Conservation (phyloP, 2,113 vertebrate genomes). For the Lynx canadensis region DNA sequence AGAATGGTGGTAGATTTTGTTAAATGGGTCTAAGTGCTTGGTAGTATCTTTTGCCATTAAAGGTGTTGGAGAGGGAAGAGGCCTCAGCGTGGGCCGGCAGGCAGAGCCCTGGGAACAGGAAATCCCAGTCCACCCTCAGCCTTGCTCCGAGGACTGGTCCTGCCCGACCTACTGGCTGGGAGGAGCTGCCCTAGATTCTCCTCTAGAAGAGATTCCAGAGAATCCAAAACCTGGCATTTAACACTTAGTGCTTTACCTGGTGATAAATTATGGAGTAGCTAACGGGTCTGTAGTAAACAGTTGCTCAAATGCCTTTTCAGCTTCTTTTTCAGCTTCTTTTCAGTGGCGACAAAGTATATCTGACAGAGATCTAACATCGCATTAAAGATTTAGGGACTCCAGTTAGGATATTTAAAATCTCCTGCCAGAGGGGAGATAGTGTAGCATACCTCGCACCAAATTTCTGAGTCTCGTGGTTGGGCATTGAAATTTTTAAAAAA, state of each 20-base stretch:
- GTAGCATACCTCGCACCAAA: background rate
- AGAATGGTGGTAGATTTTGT: background rate
- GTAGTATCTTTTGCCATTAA: background rate
- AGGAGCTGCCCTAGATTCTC: slow-evolving; percentile 19
- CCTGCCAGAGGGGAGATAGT: background rate
- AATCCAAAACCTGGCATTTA: background rate
- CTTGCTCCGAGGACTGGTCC: background rate
- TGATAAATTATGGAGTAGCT: background rate
- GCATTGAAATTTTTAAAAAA: background rate
- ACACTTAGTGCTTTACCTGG: background rate
- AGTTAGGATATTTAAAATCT: slow-evolving; percentile 64
- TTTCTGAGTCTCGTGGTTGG: background rate
- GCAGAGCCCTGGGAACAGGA: background rate
- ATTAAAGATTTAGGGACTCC: slow-evolving; percentile 36
- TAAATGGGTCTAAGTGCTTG: background rate
- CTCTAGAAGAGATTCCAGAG: background rate
- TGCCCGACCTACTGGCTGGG: background rate
- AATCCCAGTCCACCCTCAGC: background rate
- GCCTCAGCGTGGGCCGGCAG: background rate
- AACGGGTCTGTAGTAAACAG: background rate
- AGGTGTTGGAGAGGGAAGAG: background rate
- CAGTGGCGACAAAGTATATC: background rate
- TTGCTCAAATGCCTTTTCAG: background rate
- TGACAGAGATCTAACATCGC: background rate
- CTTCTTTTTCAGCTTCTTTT: slow-evolving; percentile 3